Evolutionary conservation across 2,113 vertebrate species (phyloP).

Genomic region (Oxyura jamaicensis): DNA sequence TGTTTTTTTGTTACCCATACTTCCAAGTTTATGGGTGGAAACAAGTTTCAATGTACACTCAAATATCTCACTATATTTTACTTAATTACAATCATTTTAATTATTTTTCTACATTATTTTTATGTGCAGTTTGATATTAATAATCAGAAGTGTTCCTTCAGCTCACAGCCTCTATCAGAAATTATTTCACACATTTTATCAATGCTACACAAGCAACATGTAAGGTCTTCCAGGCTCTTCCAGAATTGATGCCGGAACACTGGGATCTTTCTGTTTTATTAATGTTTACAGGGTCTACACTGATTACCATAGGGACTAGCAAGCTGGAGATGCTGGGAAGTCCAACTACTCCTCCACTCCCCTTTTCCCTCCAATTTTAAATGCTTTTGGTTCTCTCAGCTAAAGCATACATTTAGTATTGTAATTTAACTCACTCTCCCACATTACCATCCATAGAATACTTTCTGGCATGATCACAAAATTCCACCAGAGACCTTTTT

Average conservation of each 20-base stretch:
- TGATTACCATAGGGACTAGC: slow-evolving; percentile 23
- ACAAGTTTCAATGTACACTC: neutral
- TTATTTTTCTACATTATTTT: neutral
- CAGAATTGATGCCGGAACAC: neutral
- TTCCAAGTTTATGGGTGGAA: neutral
- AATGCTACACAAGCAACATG: neutral
- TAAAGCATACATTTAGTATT: slow-evolving; percentile 36
- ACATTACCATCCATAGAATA: slow-evolving; percentile 5
- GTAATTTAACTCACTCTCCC: slow-evolving; percentile 47
- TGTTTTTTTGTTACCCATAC: neutral
- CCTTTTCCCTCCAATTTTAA: slow-evolving; percentile 11
- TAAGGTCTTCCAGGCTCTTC: neutral
- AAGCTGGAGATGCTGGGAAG: slow-evolving; percentile 33
- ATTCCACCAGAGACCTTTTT: slow-evolving; percentile 24
- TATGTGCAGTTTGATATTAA: neutral
- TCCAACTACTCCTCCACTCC: neutral
- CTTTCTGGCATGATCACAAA: neutral
- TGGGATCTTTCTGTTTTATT: neutral
- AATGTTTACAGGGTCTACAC: slow-evolving; percentile 22
- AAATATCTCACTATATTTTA: neutral
- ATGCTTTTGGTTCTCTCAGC: slow-evolving; percentile 2
- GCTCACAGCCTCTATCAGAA: neutral
- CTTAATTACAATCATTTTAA: slow-evolving; percentile 22
- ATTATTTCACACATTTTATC: slow-evolving; percentile 32
- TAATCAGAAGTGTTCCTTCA: neutral